Base-by-base conservation (phyloP, 2,113 vertebrate species). In the Leptosomus discolor region DNA sequence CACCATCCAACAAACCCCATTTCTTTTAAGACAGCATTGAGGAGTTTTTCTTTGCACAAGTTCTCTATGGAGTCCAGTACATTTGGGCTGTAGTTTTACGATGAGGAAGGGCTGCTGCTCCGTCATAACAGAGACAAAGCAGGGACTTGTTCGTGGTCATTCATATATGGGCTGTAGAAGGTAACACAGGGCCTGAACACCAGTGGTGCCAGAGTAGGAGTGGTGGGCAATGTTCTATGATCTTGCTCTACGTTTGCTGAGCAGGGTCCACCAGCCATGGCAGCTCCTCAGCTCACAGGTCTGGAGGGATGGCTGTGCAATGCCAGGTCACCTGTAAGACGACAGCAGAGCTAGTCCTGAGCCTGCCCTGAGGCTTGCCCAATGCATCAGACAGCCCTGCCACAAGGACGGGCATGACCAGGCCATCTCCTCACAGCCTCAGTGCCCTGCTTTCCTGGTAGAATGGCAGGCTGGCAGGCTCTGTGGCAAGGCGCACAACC, bases 1-100 rank as follows among this genome's bases (percentile, higher is more conserved):
- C n/a, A 58, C 30, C 11, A 46, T 16, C n/a, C 53, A 11, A 36
- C 7, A 41, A 78, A 18, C 3, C 0, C 0, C 0, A 0, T n/a
- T 65, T 58, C n/a, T 50, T 58, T 50, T 32, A 58, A 39, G 70
- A 24, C 21, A 75, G 2, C 8, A 17, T 12, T 37, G 51, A 61
- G 34, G 56, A 34, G 2, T 19, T 81, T 30, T 64, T 5, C 22
- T 41, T 56, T 54, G 11, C 34, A 58, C 5, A 36, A 51, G 15
- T 85, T 75, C 61, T 37, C 39, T 43, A 58, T 6, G 21, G 11
- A 43, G 8, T 4, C 65, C 11, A 27, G 16, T 26, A 45, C 26
- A 11, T 12, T 29, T 34, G 8, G 5, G 14, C 4, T 85, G 26
- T 32, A 36, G 37, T 18, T 82, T 56, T 56, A 20, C 30, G 48